Evolutionary conservation across 64 coral and sea anemone genomes (phyloP).

Genomic region (Cladopsammia gracilis): DNA sequence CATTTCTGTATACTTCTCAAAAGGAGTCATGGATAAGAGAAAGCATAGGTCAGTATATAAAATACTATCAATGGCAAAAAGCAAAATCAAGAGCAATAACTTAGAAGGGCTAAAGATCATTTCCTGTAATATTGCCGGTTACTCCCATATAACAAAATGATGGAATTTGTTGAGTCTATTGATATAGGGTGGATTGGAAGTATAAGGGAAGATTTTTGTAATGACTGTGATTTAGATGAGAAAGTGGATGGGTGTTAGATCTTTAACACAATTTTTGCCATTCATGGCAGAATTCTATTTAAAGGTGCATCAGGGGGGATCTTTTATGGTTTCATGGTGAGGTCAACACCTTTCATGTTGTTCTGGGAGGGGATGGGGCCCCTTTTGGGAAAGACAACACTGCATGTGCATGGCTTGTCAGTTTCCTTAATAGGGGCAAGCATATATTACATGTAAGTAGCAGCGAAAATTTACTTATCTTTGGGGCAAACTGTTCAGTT

Average conservation of each 20-base stretch:
- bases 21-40: slow-evolving; percentile 80
- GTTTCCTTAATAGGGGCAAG: slow-evolving; percentile 66
- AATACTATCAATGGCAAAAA: slow-evolving; percentile 57
- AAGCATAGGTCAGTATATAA: slow-evolving; percentile 63
- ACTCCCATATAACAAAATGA: slow-evolving; percentile 66
- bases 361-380: neutral
- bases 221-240: slow-evolving; percentile 29
- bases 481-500: slow-evolving; percentile 55
- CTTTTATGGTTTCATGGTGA: slow-evolving; percentile 22
- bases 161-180: slow-evolving; percentile 73
- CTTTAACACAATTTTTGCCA: slow-evolving; percentile 43
- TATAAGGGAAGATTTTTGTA: slow-evolving; percentile 64
- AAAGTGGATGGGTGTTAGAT: slow-evolving; percentile 44
- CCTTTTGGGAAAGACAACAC: slow-evolving; percentile 5
- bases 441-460: slow-evolving; percentile 65
- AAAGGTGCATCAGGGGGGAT: slow-evolving; percentile 26
- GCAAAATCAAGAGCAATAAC: slow-evolving; percentile 49
- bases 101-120: slow-evolving; percentile 71
- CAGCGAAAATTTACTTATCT: slow-evolving; percentile 63
- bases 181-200: slow-evolving; percentile 47
- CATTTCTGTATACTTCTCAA: slow-evolving; percentile 79
- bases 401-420: slow-evolving; percentile 41
- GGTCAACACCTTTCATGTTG: slow-evolving; percentile 74
- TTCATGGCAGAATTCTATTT: slow-evolving; percentile 57
- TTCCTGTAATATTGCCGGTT: slow-evolving; percentile 64